Conservation (phyloP, 2,113 vertebrate species). For the Gulo gulo region DNA sequence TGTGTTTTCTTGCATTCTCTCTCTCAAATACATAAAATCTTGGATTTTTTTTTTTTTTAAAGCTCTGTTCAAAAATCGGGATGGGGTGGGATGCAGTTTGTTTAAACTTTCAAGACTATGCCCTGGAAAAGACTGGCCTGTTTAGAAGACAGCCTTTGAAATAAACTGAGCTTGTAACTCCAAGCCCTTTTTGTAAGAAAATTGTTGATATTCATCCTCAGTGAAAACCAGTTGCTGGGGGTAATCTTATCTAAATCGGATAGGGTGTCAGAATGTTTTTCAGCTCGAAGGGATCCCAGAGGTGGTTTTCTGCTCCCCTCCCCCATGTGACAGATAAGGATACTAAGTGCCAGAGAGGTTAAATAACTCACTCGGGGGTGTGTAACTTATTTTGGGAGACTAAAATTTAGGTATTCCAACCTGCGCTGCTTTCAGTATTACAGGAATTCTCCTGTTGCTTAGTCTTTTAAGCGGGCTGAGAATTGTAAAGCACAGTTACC, state of each 20-base stretch:
- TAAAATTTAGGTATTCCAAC: neutral
- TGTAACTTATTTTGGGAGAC: neutral
- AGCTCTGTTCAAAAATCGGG: neutral
- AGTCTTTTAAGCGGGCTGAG: conserved; percentile 15
- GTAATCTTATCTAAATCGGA: neutral
- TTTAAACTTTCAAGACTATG: neutral
- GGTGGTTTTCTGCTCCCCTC: neutral
- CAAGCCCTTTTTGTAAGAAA: conserved; percentile 12
- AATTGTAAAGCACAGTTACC: neutral
- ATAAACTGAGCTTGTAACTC: conserved; percentile 26
- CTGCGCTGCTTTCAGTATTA: neutral
- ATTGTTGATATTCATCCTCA: neutral
- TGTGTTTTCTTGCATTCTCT: neutral
- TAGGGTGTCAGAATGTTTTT: conserved; percentile 28
- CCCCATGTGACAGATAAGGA: neutral
- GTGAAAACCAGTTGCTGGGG: neutral
- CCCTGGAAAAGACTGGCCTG: neutral
- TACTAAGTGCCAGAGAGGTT: neutral
- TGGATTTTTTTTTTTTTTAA: neutral
- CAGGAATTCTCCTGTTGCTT: neutral
- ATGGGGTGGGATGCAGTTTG: neutral
- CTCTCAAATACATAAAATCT: neutral
- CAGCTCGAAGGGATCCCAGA: neutral
- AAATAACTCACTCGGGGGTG: neutral
- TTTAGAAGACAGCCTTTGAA: conserved; percentile 47